Evolutionary conservation across 2,888 invertebrate species (phyloP), one percentile per base, ranked within the genome.

Genomic region (Leucophenga maculata): DNA sequence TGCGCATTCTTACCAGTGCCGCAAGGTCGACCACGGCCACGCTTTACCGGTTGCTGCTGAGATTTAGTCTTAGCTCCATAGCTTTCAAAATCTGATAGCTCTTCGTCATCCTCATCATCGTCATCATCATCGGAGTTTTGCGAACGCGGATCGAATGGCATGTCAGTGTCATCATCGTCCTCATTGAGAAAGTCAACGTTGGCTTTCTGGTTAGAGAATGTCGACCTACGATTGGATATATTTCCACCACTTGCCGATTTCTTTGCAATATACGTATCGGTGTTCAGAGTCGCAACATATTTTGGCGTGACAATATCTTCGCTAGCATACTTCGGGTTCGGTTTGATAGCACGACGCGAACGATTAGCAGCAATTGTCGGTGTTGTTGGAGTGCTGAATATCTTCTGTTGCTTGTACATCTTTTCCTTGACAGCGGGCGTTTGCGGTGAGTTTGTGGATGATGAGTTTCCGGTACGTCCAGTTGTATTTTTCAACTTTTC

Each of bases 311-410:
- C 83, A 59, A 88, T 75, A 69, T 88, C 86, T 3, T 87, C 87
- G 75, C 88, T 88, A 8, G 84, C 77, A 72, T 89, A 89, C 73
- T 87, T 88, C 0, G 88, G 88, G 84, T 89, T 89, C 52, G 89
- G 89, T 72, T 89, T 89, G 16, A 88, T 88, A 11, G 88, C 88
- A 46, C 89, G 85, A 65, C 87, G 78, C 1, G 88, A 83, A 14
- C 88, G 81, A 26, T 86, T 87, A 0, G 87, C 85, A 0, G 87
- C 88, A 72, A 87, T 84, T 20, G 87, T 87, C 8, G 84, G 83
- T 26, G 82, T 77, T 14, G 79, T 62, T 71, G 73, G 77, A 9
- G 80, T 72, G 1, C 69, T 20, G 14, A 55, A 65, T n/a, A 69
- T 46, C 65, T 73, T 78, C 8, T 68, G 22, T 67, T 74, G 75